Evolutionary conservation across 2,797 vertebrate species (phyloP), one percentile per base, ranked within the genome.

Genomic region (Pteropus rufus): DNA sequence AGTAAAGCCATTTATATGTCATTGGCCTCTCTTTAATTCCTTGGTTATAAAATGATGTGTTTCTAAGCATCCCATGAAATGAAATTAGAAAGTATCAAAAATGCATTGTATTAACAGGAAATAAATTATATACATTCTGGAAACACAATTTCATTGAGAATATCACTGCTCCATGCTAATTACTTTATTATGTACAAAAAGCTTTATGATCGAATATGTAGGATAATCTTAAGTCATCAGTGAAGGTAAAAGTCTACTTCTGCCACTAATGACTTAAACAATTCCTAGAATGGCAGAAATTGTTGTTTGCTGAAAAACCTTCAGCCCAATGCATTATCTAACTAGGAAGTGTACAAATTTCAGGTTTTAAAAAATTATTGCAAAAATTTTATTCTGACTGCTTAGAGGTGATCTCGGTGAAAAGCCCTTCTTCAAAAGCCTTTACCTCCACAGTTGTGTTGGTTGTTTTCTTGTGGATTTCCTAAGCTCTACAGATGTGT

Each of bases 1-100:
- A 88, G 36, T 41, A 92, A 84, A 95, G 93, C 95, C 90, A 73
- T 58, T 97, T 94, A 88, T 81, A 92, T 97, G 70, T 84, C 95
- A 44, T 60, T 93, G 96, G 29, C 23, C 49, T 96, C 58, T 77
- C 52, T 92, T 67, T 80, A 95, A 94, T 95, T 95, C 41, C 75
- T 29, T 49, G 18, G 36, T 90, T 87, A 72, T 89, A 56, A 96
- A 93, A 67, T 80, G 3, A 92, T 73, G 18, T 79, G 9, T 89
- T 96, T 62, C 67, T 34, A 93, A 97, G 67, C 36, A 16, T 49
- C 4, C 36, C 60, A 80, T 81, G 92, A 83, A 97, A 85, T 93
- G 72, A 94, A 69, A 80, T 90, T 58, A 54, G 93, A 46, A 86
- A 31, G 87, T 95, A 80, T 96, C 86, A 89, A 65, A 95, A 44